Evolutionary conservation across 2,888 invertebrate species (phyloP).

Genomic region (Xestia xanthographa): DNA sequence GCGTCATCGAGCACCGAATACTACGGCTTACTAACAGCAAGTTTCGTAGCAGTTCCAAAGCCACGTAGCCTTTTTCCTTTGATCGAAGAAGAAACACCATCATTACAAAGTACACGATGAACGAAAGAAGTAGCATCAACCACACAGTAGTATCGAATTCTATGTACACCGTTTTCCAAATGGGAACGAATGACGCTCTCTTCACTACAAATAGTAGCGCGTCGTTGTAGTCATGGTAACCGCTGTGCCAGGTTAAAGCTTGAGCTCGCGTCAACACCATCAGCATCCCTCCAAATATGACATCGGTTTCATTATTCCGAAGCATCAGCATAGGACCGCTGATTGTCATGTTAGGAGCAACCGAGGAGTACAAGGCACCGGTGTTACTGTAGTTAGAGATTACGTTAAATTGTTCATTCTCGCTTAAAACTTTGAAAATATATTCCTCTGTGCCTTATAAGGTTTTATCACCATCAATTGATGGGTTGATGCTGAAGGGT

Average conservation of each 20-base stretch:
- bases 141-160: conserved; percentile 73
- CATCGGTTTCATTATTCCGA: conserved; percentile 65
- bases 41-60: conserved; percentile 70
- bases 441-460: conserved; percentile 60
- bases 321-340: conserved; percentile 60
- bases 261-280: conserved; percentile 52
- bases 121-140: conserved; percentile 67
- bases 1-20: conserved; percentile 55
- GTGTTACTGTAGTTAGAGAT: conserved; percentile 47
- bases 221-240: conserved; percentile 71
- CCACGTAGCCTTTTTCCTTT: conserved; percentile 67
- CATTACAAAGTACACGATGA: conserved; percentile 65
- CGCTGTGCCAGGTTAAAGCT: conserved; percentile 69
- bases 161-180: conserved; percentile 72
- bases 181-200: conserved; percentile 63
- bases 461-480: conserved; percentile 22
- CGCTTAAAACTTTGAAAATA: conserved; percentile 51
- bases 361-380: conserved; percentile 33
- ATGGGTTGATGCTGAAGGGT: conserved; percentile 71
- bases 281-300: conserved; percentile 64
- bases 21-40: conserved; percentile 69
- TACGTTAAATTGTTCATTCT: conserved; percentile 55
- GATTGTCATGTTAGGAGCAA: conserved; percentile 55
- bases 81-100: conserved; percentile 60
- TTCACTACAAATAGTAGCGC: conserved; percentile 71